phyloP scores from a whole-genome alignment of 2,888 invertebrate genomes.

The Suillia variegata region DNA sequence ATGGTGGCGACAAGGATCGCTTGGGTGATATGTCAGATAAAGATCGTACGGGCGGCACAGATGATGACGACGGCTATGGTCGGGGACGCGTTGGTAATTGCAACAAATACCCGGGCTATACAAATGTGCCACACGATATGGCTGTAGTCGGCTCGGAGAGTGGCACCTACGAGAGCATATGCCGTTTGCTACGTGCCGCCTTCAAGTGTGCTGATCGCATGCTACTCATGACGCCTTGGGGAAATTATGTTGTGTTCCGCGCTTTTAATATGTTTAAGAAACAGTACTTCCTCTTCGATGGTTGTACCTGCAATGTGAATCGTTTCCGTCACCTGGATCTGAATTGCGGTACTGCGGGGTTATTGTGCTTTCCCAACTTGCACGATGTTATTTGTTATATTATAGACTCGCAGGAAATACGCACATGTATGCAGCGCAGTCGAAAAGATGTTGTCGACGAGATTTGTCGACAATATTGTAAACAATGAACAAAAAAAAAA shows the following conservation, averaged over 20 bases:
- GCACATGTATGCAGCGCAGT: conserved; percentile 28
- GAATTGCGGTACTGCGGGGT: conserved; percentile 50
- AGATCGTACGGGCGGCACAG: no score
- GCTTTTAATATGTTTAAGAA: conserved; percentile 36
- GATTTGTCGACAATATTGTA: conserved; percentile 42
- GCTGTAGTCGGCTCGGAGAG: conserved; percentile 51
- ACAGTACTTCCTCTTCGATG: conserved; percentile 51
- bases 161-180: conserved; percentile 50
- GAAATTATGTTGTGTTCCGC: conserved; percentile 54
- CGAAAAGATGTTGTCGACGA: conserved; percentile 33
- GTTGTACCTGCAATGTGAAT: conserved; percentile 55
- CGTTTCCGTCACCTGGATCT: conserved; percentile 50
- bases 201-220: conserved; percentile 54
- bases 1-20: conserved; percentile 18
- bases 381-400: conserved; percentile 47
- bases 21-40: conserved; percentile 26
- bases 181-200: conserved; percentile 42
- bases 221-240: conserved; percentile 56
- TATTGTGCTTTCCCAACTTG: conserved; percentile 45
- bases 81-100: no score
- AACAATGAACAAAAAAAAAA: not conserved
- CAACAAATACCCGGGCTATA: conserved; percentile 20
- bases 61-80: not conserved
- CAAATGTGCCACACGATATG: not conserved
- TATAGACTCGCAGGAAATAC: conserved; percentile 41